Evolutionary conservation across 2,113 vertebrate genomes (phyloP), one percentile per base, ranked within the genome.

Genomic region (Scytalopus superciliaris): DNA sequence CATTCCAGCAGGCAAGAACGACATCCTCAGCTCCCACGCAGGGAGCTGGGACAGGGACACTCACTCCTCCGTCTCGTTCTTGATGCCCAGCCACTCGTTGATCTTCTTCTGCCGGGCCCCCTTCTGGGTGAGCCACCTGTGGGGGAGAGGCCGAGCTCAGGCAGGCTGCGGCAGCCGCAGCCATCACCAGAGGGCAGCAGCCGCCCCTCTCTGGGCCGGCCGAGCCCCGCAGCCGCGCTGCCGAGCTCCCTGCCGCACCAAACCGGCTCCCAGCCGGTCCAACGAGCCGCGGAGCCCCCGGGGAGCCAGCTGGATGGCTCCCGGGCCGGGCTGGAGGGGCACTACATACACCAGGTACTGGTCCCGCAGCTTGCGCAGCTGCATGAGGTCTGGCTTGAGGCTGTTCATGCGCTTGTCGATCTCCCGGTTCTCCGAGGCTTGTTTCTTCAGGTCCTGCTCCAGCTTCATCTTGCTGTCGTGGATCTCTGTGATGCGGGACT

Each of bases 391-490:
- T 5, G 98, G 98, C 89, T 98, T 98, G 63, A 98, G 98, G 96
- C 98, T 98, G 97, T 98, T 98, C 98, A 98, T 98, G 93, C 98
- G 98, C 85, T 98, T 98, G 97, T 98, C 98, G 13, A 98, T 98
- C 96, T 98, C 98, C 13, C 98, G 97, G 96, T 98, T 98, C 90
- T 98, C 98, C 0, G 97, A 94, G 55, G 98, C 98, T 92, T 98
- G 98, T 6, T 98, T 98, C 90, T 98, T 98, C 83, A 98, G 96
- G 92, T 98, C 98, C 95, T 98, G 98, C 87, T 98, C 98, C 96
- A 98, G 97, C 96, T 98, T 98, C 33, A 97, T 98, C 90, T 98
- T 98, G 97, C 98, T 98, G 94, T 98, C 98, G 0, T 98, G 98
- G 85, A 98, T 98, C 84, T 98, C 98, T 0, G 98, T 97, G 33